phyloP scores from a whole-genome alignment of 2,888 invertebrate species.

The Cephus pulcher region DNA sequence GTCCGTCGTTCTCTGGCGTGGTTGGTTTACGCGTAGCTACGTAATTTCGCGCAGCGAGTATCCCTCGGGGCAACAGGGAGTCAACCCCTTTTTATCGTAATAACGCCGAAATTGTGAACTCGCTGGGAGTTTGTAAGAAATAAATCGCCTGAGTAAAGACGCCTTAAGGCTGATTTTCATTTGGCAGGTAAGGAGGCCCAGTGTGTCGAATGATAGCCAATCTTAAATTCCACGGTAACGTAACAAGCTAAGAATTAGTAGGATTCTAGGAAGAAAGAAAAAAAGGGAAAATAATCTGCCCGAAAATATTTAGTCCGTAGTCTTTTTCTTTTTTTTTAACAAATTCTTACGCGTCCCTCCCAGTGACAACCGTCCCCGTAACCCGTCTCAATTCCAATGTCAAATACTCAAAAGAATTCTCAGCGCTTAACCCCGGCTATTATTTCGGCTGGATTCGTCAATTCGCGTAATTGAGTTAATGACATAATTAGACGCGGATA shows the following conservation, averaged over 20 bases:
- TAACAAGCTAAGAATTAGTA: background rate
- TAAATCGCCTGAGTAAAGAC: background rate
- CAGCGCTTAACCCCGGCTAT: constrained; percentile 11
- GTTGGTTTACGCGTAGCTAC: constrained; percentile 18
- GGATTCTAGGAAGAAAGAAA: background rate
- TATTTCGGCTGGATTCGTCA: constrained; percentile 36
- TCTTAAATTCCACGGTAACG: background rate
- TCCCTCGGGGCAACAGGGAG: constrained; percentile 23
- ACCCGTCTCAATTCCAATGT: background rate
- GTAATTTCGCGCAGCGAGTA: constrained; percentile 28
- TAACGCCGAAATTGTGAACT: constrained; percentile 22
- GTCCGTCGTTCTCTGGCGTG: background rate
- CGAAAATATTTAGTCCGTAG: background rate
- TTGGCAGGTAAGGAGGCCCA: background rate
- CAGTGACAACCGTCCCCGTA: background rate
- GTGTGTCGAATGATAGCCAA: background rate
- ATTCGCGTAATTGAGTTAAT: constrained; percentile 54
- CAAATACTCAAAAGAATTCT: background rate
- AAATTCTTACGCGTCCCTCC: background rate
- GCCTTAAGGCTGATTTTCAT: background rate
- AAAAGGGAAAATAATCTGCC: background rate
- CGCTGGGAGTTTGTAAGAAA: background rate
- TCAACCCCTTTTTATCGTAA: constrained; percentile 22
- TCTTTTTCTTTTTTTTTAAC: background rate
- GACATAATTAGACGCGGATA: constrained; percentile 52